phyloP scores from a whole-genome alignment of 2,797 vertebrate species.

The Rhadinocentrus ornatus region DNA sequence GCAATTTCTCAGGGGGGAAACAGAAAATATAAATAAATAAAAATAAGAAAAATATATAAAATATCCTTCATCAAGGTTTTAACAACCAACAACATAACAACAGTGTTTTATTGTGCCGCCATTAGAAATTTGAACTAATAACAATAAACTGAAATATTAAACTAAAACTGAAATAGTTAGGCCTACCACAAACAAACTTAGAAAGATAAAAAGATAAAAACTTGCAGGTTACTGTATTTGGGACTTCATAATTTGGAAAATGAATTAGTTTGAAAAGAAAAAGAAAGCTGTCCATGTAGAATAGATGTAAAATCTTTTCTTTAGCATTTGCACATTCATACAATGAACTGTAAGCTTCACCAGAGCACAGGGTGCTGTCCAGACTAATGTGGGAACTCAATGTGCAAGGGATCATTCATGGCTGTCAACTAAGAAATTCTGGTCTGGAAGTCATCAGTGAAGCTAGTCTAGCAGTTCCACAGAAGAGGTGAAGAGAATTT shows the following conservation, averaged over 20 bases:
- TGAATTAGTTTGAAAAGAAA: no score
- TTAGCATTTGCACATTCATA: neutral
- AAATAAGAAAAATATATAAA: no score
- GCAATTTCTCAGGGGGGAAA: no score
- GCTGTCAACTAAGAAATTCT: slow-evolving; percentile 35
- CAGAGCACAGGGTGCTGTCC: slow-evolving; percentile 2
- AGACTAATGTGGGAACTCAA: slow-evolving; percentile 31
- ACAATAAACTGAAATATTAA: no score
- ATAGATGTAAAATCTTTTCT: neutral
- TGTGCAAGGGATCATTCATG: slow-evolving; percentile 11
- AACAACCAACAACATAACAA: no score
- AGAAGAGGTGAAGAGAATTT: slow-evolving; percentile 22
- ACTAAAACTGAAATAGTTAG: no score
- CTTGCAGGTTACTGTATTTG: neutral
- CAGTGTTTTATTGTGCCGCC: no score
- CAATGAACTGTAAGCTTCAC: neutral
- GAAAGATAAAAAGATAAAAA: neutral
- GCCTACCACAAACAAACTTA: no score
- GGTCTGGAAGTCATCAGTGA: slow-evolving; percentile 38
- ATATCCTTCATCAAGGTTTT: no score
- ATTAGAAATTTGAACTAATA: no score
- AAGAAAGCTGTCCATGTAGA: neutral
- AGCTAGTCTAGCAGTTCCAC: slow-evolving; percentile 18
- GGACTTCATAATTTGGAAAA: neutral
- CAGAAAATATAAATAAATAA: no score